A percentile compares a stretch with the other conserved stretches of the same genome.
phyloP scores from a whole-genome alignment of 1,140 invertebrate species.

The Manduca sexta region DNA sequence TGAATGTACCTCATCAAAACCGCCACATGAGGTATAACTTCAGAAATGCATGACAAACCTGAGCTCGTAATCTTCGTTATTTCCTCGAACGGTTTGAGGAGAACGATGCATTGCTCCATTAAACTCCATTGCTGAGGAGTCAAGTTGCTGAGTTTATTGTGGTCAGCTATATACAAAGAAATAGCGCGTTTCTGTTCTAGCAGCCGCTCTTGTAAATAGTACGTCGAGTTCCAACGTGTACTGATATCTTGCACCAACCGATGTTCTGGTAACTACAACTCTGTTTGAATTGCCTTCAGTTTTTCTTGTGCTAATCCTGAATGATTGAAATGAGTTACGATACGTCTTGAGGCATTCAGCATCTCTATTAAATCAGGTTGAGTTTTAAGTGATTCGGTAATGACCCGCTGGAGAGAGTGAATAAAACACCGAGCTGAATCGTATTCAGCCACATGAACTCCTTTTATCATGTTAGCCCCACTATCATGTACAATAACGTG shows the following conservation, averaged over 20 bases:
- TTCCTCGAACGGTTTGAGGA: too few relatives aligned
- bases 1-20: too few relatives aligned
- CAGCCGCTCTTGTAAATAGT: too few relatives aligned
- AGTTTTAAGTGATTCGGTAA: too few relatives aligned
- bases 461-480: conserved; percentile 36
- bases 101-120: too few relatives aligned
- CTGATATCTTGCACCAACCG: too few relatives aligned
- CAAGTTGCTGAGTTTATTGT: conserved; percentile 13
- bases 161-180: conserved; percentile 30
- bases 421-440: conserved; percentile 36
- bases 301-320: conserved; percentile 25
- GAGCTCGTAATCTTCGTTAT: too few relatives aligned
- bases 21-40: too few relatives aligned
- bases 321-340: conserved; percentile 33
- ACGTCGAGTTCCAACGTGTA: too few relatives aligned
- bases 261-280: conserved; percentile 29
- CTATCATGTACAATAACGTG: conserved; percentile 30
- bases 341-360: conserved; percentile 21
- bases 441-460: conserved; percentile 19
- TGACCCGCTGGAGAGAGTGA: neutral
- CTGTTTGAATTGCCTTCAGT: conserved; percentile 26
- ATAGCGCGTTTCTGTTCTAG: too few relatives aligned
- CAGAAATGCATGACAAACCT: too few relatives aligned
- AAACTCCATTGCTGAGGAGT: too few relatives aligned
- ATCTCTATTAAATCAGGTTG: conserved; percentile 11